These are phyloP conservation scores for Octonoba sinensis DNA, from an alignment of 2,888 invertebrate genomes.

Conservation along the genomic window DNA sequence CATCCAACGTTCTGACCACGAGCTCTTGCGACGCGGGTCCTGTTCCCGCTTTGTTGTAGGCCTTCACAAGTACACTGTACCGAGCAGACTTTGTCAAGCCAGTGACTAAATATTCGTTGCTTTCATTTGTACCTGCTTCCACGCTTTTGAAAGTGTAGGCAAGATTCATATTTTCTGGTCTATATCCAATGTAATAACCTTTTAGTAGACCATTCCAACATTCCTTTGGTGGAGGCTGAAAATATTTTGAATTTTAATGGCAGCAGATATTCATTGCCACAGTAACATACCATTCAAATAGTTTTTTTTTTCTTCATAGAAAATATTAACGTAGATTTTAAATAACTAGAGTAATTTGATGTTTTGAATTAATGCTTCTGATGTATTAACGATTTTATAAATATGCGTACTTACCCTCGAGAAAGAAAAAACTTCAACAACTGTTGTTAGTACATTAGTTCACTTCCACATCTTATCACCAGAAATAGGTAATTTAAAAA, in stretches of 20 bases:
- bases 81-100: slow-evolving; percentile 65
- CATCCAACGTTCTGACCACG: slow-evolving; percentile 65
- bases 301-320: neutral
- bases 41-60: slow-evolving; percentile 67
- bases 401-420: too few species aligned
- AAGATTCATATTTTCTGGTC: slow-evolving; percentile 52
- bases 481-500: too few species aligned
- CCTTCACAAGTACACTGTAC: slow-evolving; percentile 66
- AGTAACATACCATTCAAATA: too few species aligned
- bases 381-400: too few species aligned
- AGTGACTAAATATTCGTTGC: slow-evolving; percentile 64
- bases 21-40: slow-evolving; percentile 67
- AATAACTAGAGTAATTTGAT: too few species aligned
- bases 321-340: neutral
- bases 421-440: too few species aligned
- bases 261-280: too few species aligned
- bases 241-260: neutral
- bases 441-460: too few species aligned
- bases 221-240: slow-evolving; percentile 66
- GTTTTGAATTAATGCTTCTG: too few species aligned
- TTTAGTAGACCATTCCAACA: slow-evolving; percentile 66
- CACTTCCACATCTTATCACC: too few species aligned
- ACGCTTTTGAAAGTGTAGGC: slow-evolving; percentile 65
- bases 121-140: slow-evolving; percentile 61
- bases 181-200: slow-evolving; percentile 66